phyloP scores from a whole-genome alignment of 2,888 invertebrate species.

The Mythimna ferrago region DNA sequence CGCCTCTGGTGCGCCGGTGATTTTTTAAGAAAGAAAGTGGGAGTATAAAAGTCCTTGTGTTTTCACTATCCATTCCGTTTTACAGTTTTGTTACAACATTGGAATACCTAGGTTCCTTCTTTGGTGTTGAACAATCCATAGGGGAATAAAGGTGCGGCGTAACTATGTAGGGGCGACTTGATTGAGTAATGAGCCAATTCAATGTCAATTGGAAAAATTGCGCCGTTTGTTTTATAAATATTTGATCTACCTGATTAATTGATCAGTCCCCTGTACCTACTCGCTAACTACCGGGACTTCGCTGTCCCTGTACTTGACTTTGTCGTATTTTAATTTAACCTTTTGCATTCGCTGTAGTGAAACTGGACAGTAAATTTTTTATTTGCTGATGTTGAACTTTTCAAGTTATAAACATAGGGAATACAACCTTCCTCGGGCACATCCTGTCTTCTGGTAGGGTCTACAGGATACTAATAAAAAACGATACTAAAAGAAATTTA shows the following conservation, averaged over 20 bases:
- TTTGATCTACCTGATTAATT: conserved; percentile 55
- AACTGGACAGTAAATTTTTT: not conserved
- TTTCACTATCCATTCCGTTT: not conserved
- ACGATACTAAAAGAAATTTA: not conserved
- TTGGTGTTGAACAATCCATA: not conserved
- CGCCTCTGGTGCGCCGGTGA: too few species aligned
- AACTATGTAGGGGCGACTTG: conserved; percentile 74
- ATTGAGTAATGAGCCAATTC: conserved; percentile 87
- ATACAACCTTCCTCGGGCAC: not conserved
- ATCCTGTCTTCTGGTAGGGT: not conserved
- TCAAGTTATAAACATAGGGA: not conserved
- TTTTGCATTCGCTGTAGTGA: not conserved
- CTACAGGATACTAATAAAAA: too few species aligned
- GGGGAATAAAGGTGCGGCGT: conserved; percentile 1
- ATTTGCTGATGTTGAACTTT: not conserved
- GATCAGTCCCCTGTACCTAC: conserved; percentile 35
- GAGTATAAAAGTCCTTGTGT: too few species aligned
- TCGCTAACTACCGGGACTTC: conserved; percentile 30
- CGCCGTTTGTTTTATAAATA: conserved; percentile 64
- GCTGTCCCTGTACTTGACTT: conserved; percentile 35
- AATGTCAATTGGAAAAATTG: conserved; percentile 86
- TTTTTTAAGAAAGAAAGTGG: too few species aligned
- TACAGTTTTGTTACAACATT: not conserved
- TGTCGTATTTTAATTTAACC: conserved; percentile 15
- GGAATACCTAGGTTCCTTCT: not conserved